phyloP scores from a whole-genome alignment of 2,797 vertebrate species.

The Chrysolophus pictus region DNA sequence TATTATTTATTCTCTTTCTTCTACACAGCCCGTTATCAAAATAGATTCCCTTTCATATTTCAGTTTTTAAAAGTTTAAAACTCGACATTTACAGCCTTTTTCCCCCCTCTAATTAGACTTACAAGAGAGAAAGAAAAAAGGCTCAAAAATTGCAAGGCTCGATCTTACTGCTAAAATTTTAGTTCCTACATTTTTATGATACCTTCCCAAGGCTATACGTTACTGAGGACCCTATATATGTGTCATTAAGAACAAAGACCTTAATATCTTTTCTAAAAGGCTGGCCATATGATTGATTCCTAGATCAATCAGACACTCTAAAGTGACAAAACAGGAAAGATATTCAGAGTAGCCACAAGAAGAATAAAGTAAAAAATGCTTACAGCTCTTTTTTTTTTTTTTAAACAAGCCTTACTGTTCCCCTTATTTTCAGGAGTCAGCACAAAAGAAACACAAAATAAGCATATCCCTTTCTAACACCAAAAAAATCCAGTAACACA shows the following conservation, averaged over 20 bases:
- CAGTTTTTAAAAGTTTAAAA: slow-evolving; percentile 54
- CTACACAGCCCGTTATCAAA: slow-evolving; percentile 39
- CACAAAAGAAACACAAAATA: background rate
- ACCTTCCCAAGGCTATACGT: background rate
- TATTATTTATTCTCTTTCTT: slow-evolving; percentile 75
- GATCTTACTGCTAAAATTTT: background rate
- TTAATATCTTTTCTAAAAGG: background rate
- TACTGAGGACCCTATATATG: background rate
- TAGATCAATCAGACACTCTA: background rate
- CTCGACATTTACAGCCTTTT: slow-evolving; percentile 6
- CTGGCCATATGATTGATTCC: background rate
- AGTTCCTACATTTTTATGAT: background rate
- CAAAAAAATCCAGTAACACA: background rate
- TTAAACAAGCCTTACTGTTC: background rate
- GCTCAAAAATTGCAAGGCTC: background rate
- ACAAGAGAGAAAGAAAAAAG: background rate
- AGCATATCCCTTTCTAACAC: background rate
- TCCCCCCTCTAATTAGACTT: background rate
- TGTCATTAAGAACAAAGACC: background rate
- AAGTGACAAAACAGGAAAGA: background rate
- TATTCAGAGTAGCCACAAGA: background rate
- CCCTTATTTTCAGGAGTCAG: background rate
- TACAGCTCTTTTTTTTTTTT: background rate
- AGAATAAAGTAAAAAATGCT: background rate
- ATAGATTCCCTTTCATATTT: slow-evolving; percentile 62